Evolutionary conservation across 2,888 invertebrate species (phyloP).

Genomic region (Kryphioiulus occultus): DNA sequence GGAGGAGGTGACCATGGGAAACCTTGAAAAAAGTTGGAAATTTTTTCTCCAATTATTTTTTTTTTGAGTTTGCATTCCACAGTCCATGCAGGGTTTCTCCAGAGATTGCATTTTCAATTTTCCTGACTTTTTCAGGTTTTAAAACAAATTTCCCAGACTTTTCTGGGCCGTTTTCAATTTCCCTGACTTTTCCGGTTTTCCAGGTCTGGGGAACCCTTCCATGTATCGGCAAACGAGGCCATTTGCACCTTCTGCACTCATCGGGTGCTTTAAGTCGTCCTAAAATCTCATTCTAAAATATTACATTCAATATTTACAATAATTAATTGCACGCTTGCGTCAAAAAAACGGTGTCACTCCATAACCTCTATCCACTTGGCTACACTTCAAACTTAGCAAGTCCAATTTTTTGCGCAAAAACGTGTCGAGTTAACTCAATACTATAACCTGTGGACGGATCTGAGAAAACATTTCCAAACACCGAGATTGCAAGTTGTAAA

Average conservation of each 20-base stretch:
- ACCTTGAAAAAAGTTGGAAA: too few relatives aligned
- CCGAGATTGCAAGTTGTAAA: neutral
- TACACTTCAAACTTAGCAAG: neutral
- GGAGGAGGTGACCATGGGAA: too few relatives aligned
- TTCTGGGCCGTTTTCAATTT: too few relatives aligned
- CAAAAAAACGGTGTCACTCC: conserved; percentile 6
- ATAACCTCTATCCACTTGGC: conserved; percentile 13
- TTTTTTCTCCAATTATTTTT: too few relatives aligned
- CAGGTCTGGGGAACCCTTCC: too few relatives aligned
- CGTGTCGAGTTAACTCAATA: neutral
- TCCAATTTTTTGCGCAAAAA: neutral
- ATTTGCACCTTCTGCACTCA: neutral
- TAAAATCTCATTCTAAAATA: conserved; percentile 25
- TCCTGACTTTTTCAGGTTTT: too few relatives aligned
- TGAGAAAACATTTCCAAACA: neutral
- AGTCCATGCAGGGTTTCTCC: too few relatives aligned
- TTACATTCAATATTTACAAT: conserved; percentile 16
- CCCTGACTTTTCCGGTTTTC: too few relatives aligned
- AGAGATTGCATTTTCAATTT: too few relatives aligned
- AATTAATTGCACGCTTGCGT: neutral
- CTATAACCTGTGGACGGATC: neutral
- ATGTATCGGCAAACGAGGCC: neutral
- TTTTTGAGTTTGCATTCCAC: too few relatives aligned
- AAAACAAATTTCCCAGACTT: too few relatives aligned
- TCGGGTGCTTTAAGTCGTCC: neutral